phyloP scores from a whole-genome alignment of 2,888 invertebrate species.

The Heteromurus nitidus region DNA sequence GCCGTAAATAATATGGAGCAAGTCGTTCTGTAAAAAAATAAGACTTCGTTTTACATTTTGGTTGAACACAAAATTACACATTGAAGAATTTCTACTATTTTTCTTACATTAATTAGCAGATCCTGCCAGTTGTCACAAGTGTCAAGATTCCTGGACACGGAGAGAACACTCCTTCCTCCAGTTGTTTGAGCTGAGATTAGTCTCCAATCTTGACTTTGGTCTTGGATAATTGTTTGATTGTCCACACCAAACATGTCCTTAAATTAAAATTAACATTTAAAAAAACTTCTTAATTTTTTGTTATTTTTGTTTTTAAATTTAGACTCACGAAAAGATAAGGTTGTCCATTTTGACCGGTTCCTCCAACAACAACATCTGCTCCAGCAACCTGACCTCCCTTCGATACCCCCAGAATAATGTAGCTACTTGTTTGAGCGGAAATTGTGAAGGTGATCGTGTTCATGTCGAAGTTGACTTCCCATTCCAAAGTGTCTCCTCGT shows the following conservation, averaged over 20 bases:
- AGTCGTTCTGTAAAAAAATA: neutral
- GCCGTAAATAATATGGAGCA: neutral
- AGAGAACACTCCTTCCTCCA: neutral
- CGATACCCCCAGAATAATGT: neutral
- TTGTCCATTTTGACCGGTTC: neutral
- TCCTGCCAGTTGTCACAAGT: slow-evolving; percentile 21
- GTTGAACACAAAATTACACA: neutral
- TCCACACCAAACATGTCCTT: no score
- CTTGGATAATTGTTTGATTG: neutral
- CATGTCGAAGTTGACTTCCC: neutral
- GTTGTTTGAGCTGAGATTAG: neutral
- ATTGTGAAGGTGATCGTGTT: neutral
- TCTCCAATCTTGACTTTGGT: neutral
- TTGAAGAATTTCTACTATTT: neutral
- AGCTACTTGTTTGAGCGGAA: neutral
- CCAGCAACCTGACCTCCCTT: neutral
- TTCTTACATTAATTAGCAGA: slow-evolving; percentile 1
- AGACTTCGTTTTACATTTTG: neutral
- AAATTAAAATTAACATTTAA: no score
- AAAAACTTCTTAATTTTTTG: no score
- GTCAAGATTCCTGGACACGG: neutral
- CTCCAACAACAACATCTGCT: slow-evolving; percentile 1
- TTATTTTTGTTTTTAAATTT: no score
- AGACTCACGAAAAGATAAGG: neutral
- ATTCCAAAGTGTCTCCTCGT: neutral